Evolutionary conservation across 2,888 invertebrate species (phyloP).

Genomic region (Tetropium fuscum): DNA sequence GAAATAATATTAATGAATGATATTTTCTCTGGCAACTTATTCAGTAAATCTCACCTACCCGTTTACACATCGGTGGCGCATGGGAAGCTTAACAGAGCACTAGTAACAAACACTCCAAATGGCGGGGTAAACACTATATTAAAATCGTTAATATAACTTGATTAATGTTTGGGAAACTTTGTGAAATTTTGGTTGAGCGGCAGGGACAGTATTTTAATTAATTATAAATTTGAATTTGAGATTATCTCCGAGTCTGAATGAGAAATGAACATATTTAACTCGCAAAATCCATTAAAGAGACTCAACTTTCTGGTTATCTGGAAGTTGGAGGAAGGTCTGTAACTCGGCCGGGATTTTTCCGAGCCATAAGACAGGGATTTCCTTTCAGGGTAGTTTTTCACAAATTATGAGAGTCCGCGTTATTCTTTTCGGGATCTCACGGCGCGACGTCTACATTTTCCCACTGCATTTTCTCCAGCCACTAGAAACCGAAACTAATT

Average conservation of each 20-base stretch:
- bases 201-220: slow-evolving; percentile 44
- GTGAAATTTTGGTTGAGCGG: slow-evolving; percentile 34
- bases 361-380: slow-evolving; percentile 49
- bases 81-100: too few species aligned
- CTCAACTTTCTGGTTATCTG: slow-evolving; percentile 55
- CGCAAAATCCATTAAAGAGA: slow-evolving; percentile 57
- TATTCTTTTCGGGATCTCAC: slow-evolving; percentile 15
- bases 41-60: too few species aligned
- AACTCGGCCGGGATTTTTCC: slow-evolving; percentile 49
- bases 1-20: too few species aligned
- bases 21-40: too few species aligned
- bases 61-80: too few species aligned
- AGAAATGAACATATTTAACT: slow-evolving; percentile 57
- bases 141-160: slow-evolving; percentile 33
- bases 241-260: slow-evolving; percentile 46
- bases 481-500: too few species aligned
- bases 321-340: slow-evolving; percentile 46
- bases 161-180: slow-evolving; percentile 40
- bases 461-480: too few species aligned
- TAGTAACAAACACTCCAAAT: slow-evolving; percentile 19
- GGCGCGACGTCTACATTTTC: too few species aligned
- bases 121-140: slow-evolving; percentile 18
- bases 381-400: slow-evolving; percentile 39
- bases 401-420: slow-evolving; percentile 34
- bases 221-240: slow-evolving; percentile 53